These are phyloP conservation scores for Cetoscarus ocellatus DNA, from an alignment of 2,797 vertebrate genomes.

Conservation along the genomic window DNA sequence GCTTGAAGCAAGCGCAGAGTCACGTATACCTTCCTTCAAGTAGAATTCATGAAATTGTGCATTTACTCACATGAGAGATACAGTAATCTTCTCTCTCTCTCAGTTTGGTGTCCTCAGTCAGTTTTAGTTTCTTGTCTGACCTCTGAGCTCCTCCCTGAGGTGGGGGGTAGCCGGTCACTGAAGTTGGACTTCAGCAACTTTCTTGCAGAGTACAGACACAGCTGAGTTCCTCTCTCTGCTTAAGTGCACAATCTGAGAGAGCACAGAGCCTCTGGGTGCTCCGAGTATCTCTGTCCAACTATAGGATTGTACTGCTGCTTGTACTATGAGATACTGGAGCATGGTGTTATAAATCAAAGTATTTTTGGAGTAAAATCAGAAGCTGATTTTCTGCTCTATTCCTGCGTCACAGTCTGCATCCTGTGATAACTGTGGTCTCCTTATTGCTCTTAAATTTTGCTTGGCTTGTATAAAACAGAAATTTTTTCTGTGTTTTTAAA, in stretches of 20 bases:
- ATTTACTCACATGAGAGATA: not conserved
- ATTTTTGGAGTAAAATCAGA: not conserved
- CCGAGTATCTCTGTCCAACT: not conserved
- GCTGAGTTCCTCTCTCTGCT: not conserved
- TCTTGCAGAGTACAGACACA: not conserved
- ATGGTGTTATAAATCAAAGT: not conserved
- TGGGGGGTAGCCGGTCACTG: not conserved
- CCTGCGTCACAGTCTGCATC: not conserved
- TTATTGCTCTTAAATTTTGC: not conserved
- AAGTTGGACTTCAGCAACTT: not conserved
- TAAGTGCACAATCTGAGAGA: not conserved
- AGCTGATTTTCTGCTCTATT: not conserved
- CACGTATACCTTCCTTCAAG: no score
- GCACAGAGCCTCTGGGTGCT: not conserved
- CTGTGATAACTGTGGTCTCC: not conserved
- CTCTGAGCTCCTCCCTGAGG: not conserved
- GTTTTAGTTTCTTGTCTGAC: not conserved
- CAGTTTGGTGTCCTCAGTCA: not conserved
- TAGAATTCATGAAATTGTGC: not conserved
- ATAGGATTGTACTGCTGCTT: not conserved
- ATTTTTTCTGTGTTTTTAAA: not conserved
- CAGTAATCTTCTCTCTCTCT: not conserved
- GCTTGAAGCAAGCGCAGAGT: no score
- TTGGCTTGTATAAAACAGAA: not conserved
- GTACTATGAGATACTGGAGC: not conserved